Evolutionary conservation across 1,140 invertebrate species (phyloP).

Genomic region (Drosophila micromelanica): DNA sequence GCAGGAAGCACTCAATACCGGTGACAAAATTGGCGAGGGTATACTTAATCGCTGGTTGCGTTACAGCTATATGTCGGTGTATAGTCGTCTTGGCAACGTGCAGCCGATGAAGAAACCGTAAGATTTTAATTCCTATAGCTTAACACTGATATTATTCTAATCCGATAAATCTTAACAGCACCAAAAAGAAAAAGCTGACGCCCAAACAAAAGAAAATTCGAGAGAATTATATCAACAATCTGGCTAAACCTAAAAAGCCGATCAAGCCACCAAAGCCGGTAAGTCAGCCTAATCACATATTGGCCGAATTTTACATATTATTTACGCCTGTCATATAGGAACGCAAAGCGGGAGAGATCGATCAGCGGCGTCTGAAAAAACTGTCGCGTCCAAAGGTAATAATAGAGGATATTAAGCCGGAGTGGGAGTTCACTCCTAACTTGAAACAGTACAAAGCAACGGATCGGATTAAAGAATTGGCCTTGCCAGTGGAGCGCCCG

Average conservation of each 20-base stretch:
- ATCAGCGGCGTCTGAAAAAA: constrained; percentile 43
- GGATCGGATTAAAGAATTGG: constrained; percentile 54
- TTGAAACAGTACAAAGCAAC: constrained; percentile 55
- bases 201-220: constrained; percentile 32
- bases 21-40: constrained; percentile 56
- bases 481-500: constrained; percentile 37
- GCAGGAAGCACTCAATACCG: constrained; percentile 21
- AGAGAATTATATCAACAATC: constrained; percentile 38
- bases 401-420: constrained; percentile 43
- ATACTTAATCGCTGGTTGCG: constrained; percentile 69
- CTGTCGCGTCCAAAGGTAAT: constrained; percentile 49
- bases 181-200: constrained; percentile 59
- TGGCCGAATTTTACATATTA: no score
- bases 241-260: constrained; percentile 51
- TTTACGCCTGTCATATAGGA: constrained; percentile 28
- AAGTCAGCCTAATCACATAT: constrained; percentile 31
- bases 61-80: constrained; percentile 69
- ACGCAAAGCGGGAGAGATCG: constrained; percentile 22
- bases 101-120: constrained; percentile 59
- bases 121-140: background rate
- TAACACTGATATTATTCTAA: background rate
- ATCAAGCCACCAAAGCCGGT: constrained; percentile 47
- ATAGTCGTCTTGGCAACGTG: constrained; percentile 67
- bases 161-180: constrained; percentile 11
- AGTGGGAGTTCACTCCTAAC: constrained; percentile 58